Conservation (phyloP, 2,797 vertebrate genomes). For the Thamnophis elegans region DNA sequence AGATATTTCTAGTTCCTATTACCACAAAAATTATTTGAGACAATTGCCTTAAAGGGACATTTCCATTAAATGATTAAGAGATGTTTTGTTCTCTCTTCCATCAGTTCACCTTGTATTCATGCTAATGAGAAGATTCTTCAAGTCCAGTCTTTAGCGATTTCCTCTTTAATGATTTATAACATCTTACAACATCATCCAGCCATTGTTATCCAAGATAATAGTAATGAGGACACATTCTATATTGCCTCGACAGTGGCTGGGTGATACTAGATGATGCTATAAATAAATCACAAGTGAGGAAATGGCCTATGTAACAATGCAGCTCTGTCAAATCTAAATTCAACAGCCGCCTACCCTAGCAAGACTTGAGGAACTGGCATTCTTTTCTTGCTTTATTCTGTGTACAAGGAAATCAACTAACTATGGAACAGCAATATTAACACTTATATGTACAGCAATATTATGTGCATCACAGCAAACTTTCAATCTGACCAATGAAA, state of each 20-base stretch:
- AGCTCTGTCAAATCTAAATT: neutral
- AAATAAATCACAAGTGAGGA: neutral
- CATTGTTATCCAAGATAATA: neutral
- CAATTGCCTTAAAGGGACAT: neutral
- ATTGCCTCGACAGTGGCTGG: neutral
- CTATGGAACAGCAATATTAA: neutral
- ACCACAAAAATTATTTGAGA: neutral
- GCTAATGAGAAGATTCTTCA: neutral
- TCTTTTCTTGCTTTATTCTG: neutral
- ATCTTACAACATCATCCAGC: neutral
- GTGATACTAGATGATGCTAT: neutral
- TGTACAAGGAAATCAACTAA: neutral
- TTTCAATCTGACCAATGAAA: neutral
- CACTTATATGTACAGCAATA: neutral
- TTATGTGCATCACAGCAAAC: neutral
- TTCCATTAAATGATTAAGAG: neutral
- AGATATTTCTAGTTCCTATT: neutral
- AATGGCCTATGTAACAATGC: neutral
- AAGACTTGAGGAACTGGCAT: neutral
- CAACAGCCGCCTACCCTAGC: neutral
- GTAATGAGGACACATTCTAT: neutral
- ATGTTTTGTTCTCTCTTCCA: neutral
- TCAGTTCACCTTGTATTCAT: neutral
- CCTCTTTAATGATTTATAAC: neutral
- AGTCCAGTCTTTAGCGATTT: neutral